Conservation (phyloP, 2,888 invertebrate genomes). For the Cacoxenus indagator region DNA sequence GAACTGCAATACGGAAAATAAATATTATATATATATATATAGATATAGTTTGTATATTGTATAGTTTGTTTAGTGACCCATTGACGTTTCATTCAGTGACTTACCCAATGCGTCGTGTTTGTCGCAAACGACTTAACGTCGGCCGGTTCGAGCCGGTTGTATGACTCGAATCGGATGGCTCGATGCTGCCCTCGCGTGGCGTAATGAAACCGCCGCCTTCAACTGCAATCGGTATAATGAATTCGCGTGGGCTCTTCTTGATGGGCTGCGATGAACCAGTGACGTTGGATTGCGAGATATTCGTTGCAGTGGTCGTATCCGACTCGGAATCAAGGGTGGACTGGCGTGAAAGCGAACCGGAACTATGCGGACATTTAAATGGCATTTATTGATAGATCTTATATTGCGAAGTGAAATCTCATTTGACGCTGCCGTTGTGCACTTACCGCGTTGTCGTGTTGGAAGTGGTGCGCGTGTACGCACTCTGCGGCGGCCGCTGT, state of each 20-base stretch:
- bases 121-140: slow-evolving; percentile 71
- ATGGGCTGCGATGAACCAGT: slow-evolving; percentile 77
- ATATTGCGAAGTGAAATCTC: background rate
- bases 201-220: slow-evolving; percentile 87
- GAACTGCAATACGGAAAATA: slow-evolving; percentile 70
- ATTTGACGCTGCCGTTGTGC: background rate
- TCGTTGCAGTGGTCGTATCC: slow-evolving; percentile 71
- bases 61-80: background rate
- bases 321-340: slow-evolving; percentile 82
- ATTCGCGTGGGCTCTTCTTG: slow-evolving; percentile 89
- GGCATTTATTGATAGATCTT: background rate
- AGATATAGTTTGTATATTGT: background rate
- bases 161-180: slow-evolving; percentile 78
- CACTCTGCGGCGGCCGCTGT: slow-evolving; percentile 70
- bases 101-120: slow-evolving; percentile 79
- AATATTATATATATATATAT: background rate
- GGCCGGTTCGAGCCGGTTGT: slow-evolving; percentile 74
- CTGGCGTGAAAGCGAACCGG: slow-evolving; percentile 71
- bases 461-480: slow-evolving; percentile 66
- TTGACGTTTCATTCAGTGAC: slow-evolving; percentile 28
- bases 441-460: slow-evolving; percentile 66
- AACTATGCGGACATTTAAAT: slow-evolving; percentile 41
- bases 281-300: slow-evolving; percentile 75
- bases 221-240: slow-evolving; percentile 93
- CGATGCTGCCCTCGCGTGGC: slow-evolving; percentile 78